These are phyloP conservation scores for Ganaspis sp. DNA, from an alignment of 1,140 invertebrate species.

Conservation along the genomic window DNA sequence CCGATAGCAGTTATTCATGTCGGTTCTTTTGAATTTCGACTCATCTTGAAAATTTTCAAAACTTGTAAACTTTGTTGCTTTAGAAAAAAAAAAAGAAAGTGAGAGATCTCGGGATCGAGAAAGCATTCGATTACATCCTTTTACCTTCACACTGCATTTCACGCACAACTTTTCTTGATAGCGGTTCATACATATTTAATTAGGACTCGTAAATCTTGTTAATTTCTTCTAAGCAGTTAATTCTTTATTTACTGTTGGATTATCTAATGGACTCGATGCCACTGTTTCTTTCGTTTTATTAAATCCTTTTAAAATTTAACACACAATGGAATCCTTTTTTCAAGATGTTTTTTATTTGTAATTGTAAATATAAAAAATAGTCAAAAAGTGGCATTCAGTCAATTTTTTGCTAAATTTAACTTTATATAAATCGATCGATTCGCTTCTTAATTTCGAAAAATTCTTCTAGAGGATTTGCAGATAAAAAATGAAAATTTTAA, in stretches of 20 bases:
- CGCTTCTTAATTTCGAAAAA: no score
- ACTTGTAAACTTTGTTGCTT: background rate
- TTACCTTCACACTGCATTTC: constrained; percentile 9
- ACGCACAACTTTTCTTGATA: constrained; percentile 25
- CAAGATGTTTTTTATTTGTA: no score
- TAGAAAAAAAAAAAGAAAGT: background rate
- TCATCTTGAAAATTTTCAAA: background rate
- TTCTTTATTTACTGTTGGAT: constrained; percentile 10
- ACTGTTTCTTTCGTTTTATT: background rate
- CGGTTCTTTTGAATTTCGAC: constrained; percentile 40
- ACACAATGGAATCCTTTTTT: no score
- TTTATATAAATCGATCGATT: no score
- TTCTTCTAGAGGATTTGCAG: no score
- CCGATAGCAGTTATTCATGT: background rate
- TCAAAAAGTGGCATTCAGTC: no score
- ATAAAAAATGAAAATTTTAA: no score
- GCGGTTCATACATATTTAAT: constrained; percentile 26
- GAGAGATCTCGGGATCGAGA: background rate
- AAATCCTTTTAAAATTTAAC: background rate
- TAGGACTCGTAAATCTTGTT: constrained; percentile 10
- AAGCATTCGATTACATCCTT: constrained; percentile 4
- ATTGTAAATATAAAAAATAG: no score
- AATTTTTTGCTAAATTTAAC: no score
- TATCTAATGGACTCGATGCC: background rate
- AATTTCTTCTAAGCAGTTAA: constrained; percentile 15